These are phyloP conservation scores for Pseudomyrmex dendroicus DNA, from an alignment of 1,140 invertebrate species.

Conservation along the genomic window DNA sequence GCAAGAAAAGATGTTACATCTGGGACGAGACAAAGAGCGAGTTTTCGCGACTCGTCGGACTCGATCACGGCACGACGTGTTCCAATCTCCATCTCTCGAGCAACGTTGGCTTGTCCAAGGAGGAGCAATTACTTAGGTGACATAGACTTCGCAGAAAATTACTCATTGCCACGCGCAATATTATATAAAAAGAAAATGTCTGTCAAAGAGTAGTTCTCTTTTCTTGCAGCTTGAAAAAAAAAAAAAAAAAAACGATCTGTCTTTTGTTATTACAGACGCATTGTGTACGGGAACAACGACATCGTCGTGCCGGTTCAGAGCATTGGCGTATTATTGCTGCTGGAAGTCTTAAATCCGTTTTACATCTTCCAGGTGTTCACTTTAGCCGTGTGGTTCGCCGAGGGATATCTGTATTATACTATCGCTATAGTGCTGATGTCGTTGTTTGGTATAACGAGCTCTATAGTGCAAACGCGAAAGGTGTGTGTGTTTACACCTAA, in stretches of 20 bases:
- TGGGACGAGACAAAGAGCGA: constrained; percentile 87
- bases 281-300: constrained; percentile 92
- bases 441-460: constrained; percentile 92
- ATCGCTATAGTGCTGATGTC: constrained; percentile 95
- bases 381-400: constrained; percentile 91
- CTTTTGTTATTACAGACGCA: constrained; percentile 85
- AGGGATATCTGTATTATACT: constrained; percentile 94
- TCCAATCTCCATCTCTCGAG: constrained; percentile 86
- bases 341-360: constrained; percentile 97
- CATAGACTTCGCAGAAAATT: background rate
- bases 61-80: constrained; percentile 88
- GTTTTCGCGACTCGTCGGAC: constrained; percentile 88
- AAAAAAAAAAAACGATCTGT: background rate
- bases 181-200: no score
- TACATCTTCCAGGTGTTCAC: constrained; percentile 98
- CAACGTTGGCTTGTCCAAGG: constrained; percentile 86
- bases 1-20: constrained; percentile 89
- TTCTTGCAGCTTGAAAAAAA: background rate
- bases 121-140: constrained; percentile 84
- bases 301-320: constrained; percentile 92
- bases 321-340: constrained; percentile 89
- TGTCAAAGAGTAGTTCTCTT: background rate
- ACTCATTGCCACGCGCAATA: no score
- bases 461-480: constrained; percentile 93
- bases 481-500: constrained; percentile 81